Conservation (phyloP, 2,888 invertebrate genomes). For the Thereva nobilitata region DNA sequence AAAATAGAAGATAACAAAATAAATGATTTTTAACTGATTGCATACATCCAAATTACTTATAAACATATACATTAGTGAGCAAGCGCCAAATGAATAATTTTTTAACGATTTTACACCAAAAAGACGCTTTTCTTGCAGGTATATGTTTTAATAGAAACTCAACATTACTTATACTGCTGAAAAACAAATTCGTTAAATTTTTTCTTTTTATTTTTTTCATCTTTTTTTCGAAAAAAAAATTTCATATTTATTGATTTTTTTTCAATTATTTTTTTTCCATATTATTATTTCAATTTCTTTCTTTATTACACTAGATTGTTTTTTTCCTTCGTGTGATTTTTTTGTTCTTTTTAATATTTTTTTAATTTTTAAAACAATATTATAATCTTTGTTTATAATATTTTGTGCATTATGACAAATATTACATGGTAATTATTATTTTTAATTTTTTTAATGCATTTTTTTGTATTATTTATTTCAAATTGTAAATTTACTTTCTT, state of each 20-base stretch:
- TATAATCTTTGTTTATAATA: constrained; percentile 42
- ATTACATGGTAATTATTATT: constrained; percentile 46
- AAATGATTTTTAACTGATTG: constrained; percentile 38
- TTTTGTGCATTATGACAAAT: constrained; percentile 47
- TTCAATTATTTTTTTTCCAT: constrained; percentile 38
- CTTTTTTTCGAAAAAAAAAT: constrained; percentile 25
- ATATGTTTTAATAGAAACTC: constrained; percentile 32
- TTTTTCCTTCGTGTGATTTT: constrained; percentile 41
- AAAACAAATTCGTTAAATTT: constrained; percentile 28
- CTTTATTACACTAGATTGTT: constrained; percentile 39
- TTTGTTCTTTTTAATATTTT: constrained; percentile 38
- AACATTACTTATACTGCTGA: constrained; percentile 18
- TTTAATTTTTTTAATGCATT: constrained; percentile 23
- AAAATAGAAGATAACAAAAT: constrained; percentile 42
- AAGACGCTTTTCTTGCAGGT: constrained; percentile 16
- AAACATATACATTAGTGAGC: constrained; percentile 34
- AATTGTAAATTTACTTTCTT: constrained; percentile 26
- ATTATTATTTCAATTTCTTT: constrained; percentile 42
- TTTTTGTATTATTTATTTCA: constrained; percentile 28
- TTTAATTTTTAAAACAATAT: constrained; percentile 36
- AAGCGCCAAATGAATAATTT: constrained; percentile 27
- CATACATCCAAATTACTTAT: constrained; percentile 36
- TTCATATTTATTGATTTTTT: constrained; percentile 14
- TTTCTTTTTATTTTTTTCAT: background rate
- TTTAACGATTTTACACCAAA: constrained; percentile 30